A percentile compares a stretch with the other conserved stretches of the same genome.
Conservation (phyloP, 1,140 invertebrate genomes). For the Ceratina australensis region DNA sequence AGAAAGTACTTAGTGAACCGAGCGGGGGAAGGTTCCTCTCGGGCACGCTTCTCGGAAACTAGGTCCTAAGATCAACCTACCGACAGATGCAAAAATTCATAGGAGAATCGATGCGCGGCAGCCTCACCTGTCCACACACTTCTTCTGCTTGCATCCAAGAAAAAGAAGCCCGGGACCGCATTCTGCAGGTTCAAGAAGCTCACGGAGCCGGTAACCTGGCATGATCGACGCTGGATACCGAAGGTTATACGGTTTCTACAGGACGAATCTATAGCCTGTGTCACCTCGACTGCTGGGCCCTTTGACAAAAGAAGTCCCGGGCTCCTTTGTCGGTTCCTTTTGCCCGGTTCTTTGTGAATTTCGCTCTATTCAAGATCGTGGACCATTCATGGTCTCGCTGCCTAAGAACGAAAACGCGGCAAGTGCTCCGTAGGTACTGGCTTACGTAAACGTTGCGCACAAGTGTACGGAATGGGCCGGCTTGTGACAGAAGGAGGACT, state of each 20-base stretch:
- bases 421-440: slow-evolving; percentile 73
- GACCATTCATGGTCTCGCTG: slow-evolving; percentile 72
- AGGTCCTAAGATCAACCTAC: slow-evolving; percentile 68
- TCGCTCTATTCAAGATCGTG: slow-evolving; percentile 71
- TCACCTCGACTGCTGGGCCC: slow-evolving; percentile 68
- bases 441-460: slow-evolving; percentile 74
- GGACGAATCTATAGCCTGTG: slow-evolving; percentile 66
- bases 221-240: slow-evolving; percentile 34
- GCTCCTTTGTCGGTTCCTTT: slow-evolving; percentile 76
- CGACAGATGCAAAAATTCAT: slow-evolving; percentile 78
- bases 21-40: slow-evolving; percentile 19
- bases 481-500: slow-evolving; percentile 18
- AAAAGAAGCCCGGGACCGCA: slow-evolving; percentile 46
- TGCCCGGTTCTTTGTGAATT: slow-evolving; percentile 71
- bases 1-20: slow-evolving; percentile 25
- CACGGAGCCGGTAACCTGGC: neutral
- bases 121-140: slow-evolving; percentile 77
- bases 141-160: slow-evolving; percentile 50
- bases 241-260: slow-evolving; percentile 13
- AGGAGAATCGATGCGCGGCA: slow-evolving; percentile 67
- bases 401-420: slow-evolving; percentile 62
- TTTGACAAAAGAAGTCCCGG: slow-evolving; percentile 71
- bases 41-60: slow-evolving; percentile 70
- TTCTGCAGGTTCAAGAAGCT: slow-evolving; percentile 42
- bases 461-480: slow-evolving; percentile 55